These are phyloP conservation scores for Eilema sororculum DNA, from an alignment of 2,888 invertebrate species.

Conservation along the genomic window DNA sequence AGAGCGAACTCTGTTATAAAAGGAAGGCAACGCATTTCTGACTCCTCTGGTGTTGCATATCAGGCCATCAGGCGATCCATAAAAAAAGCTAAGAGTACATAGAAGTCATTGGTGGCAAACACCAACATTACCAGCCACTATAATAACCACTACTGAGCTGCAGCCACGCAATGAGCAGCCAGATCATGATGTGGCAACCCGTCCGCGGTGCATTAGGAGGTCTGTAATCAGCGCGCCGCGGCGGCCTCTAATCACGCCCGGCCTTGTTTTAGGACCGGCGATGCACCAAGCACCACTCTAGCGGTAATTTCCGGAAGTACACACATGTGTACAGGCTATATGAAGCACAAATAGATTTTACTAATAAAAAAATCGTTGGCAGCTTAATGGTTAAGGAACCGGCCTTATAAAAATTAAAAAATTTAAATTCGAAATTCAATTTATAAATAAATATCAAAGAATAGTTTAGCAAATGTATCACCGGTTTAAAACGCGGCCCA, in stretches of 20 bases:
- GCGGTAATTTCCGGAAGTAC: constrained; percentile 42
- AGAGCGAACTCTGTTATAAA: no score
- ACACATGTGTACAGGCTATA: not conserved
- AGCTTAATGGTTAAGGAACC: no score
- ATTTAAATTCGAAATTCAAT: no score
- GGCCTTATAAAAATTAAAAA: no score
- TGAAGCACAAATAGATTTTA: not conserved
- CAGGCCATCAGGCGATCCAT: no score
- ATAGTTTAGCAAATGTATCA: no score
- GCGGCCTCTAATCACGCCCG: constrained; percentile 56
- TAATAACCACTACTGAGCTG: constrained; percentile 11
- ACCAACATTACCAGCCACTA: not conserved
- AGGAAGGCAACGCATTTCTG: no score
- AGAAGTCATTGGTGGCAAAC: not conserved
- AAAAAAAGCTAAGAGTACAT: no score
- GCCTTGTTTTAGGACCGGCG: constrained; percentile 27
- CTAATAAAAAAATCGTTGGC: no score
- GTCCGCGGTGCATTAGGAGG: constrained; percentile 61
- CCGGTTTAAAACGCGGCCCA: no score
- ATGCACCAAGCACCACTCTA: constrained; percentile 21
- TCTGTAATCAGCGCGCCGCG: constrained; percentile 60
- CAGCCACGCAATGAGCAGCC: constrained; percentile 25
- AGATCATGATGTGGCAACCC: constrained; percentile 46
- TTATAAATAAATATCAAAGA: no score
- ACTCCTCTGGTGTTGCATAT: no score